phyloP scores from a whole-genome alignment of 2,113 vertebrate species.

The Zosterops japonicus region DNA sequence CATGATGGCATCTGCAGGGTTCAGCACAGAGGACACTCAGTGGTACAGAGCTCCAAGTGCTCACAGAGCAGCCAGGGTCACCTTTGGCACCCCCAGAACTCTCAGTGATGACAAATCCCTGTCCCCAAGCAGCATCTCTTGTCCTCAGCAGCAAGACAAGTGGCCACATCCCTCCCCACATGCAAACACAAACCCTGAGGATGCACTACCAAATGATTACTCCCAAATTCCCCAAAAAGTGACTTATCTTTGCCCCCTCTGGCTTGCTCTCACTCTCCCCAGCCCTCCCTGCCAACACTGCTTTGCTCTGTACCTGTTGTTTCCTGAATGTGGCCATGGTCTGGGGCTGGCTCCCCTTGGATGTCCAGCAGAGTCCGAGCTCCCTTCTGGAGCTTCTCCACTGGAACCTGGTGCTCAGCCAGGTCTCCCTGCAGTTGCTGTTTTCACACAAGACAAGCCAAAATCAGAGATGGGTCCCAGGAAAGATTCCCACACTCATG shows the following conservation, averaged over 20 bases:
- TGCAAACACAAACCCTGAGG: neutral
- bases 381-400: constrained; percentile 92
- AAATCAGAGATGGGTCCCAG: neutral
- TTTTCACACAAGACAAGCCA: neutral
- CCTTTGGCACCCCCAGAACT: neutral
- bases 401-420: constrained; percentile 88
- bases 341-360: constrained; percentile 83
- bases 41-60: neutral
- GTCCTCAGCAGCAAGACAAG: neutral
- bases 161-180: rapidly evolving
- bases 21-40: neutral
- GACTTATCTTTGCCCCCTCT: neutral
- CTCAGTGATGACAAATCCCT: rapidly evolving
- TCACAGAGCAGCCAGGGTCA: neutral
- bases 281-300: neutral
- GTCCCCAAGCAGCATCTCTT: neutral
- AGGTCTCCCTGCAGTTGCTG: constrained; percentile 90
- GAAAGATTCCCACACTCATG: rapidly evolving
- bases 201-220: rapidly evolving
- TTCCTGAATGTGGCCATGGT: constrained; percentile 77
- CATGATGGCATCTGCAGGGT: constrained; percentile 80
- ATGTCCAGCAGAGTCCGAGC: constrained; percentile 81
- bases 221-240: neutral
- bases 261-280: neutral
- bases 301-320: constrained; percentile 79